These are phyloP conservation scores for Antrozous pallidus DNA, from an alignment of 2,797 vertebrate species.

Conservation along the genomic window DNA sequence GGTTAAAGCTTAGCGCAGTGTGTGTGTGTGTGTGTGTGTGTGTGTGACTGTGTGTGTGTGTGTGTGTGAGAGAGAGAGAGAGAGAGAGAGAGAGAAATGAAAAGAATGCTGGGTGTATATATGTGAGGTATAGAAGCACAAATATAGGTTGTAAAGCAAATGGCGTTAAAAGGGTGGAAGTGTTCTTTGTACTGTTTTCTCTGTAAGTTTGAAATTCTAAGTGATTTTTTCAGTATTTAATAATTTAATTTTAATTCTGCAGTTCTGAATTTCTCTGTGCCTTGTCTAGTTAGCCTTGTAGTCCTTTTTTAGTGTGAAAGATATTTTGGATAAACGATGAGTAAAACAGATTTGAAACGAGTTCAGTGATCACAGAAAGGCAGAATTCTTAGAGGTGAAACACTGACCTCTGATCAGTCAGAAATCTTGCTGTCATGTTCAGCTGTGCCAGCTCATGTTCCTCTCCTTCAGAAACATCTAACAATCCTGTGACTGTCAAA, in stretches of 20 bases:
- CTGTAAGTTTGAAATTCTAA: conserved; percentile 17
- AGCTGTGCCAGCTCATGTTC: background rate
- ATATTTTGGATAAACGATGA: background rate
- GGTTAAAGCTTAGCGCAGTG: background rate
- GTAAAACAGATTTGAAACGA: background rate
- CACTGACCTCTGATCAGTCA: background rate
- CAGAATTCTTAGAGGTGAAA: background rate
- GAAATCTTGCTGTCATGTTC: background rate
- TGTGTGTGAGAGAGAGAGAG: no score
- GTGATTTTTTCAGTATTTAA: background rate
- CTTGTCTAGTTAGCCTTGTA: background rate
- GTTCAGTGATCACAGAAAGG: background rate
- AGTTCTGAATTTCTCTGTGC: background rate
- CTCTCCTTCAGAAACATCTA: background rate
- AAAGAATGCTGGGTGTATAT: no score
- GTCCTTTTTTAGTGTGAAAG: background rate
- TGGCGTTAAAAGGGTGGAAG: background rate
- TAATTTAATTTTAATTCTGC: conserved; percentile 1
- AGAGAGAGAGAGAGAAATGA: no score
- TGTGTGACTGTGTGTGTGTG: background rate
- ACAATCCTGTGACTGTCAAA: background rate
- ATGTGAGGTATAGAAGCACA: background rate
- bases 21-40: background rate
- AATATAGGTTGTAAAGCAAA: background rate
- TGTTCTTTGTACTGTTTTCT: background rate